A percentile compares a stretch with the other conserved stretches of the same genome.
phyloP scores from a whole-genome alignment of 2,797 vertebrate genomes.

The Phrynocephalus guinanensis region DNA sequence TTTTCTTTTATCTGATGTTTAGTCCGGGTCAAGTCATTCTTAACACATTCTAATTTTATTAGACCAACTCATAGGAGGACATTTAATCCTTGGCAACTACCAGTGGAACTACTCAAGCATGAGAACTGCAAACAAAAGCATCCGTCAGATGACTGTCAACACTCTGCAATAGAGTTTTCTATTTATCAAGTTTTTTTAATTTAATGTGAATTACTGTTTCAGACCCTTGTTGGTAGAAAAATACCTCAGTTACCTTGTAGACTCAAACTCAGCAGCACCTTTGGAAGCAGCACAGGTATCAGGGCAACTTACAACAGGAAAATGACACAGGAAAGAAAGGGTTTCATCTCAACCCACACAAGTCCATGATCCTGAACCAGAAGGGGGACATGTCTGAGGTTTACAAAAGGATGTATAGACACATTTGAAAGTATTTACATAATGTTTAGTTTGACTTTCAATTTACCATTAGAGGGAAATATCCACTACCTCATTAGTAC shows the following conservation, averaged over 20 bases:
- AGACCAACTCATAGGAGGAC: constrained; percentile 56
- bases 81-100: constrained; percentile 61
- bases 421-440: neutral
- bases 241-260: neutral
- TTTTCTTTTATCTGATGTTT: constrained; percentile 49
- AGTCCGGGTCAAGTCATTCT: constrained; percentile 45
- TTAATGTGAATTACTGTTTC: neutral
- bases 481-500: neutral
- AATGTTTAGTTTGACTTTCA: neutral
- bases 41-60: constrained; percentile 69
- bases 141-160: constrained; percentile 45
- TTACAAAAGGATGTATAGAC: neutral
- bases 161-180: constrained; percentile 33
- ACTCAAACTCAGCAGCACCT: neutral
- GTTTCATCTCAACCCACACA: too few relatives aligned
- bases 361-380: neutral
- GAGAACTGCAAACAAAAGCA: constrained; percentile 49
- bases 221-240: neutral
- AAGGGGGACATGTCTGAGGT: neutral
- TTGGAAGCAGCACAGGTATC: neutral
- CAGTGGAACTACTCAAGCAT: constrained; percentile 52
- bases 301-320: neutral
- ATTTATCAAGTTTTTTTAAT: constrained; percentile 48
- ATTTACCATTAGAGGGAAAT: neutral
- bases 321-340: neutral